Percentiles rank a stretch among this genome's conserved stretches.
These are phyloP conservation scores for Thinocorus orbignyianus DNA, from an alignment of 2,113 vertebrate species.

Conservation along the genomic window DNA sequence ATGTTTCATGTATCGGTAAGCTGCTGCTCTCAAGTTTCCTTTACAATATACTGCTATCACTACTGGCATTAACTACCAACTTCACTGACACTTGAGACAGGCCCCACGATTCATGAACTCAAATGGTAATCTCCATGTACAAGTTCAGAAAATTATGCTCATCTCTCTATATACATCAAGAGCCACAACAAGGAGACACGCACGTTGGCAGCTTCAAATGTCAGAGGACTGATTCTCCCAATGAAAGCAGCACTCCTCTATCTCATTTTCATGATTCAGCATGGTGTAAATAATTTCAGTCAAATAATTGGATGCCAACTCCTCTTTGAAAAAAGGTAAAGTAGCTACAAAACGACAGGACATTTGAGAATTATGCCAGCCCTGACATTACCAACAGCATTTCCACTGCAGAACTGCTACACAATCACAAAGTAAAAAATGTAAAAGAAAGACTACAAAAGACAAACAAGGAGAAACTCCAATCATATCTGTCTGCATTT, in stretches of 20 bases:
- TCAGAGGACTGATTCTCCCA: background rate
- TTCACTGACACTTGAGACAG: background rate
- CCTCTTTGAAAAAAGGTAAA: background rate
- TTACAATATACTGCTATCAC: background rate
- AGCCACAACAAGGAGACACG: background rate
- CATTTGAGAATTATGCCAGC: background rate
- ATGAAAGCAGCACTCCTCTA: background rate
- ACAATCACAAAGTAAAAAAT: background rate
- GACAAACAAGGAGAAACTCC: background rate
- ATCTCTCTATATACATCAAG: background rate
- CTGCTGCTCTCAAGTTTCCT: background rate
- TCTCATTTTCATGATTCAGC: background rate
- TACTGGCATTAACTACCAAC: background rate
- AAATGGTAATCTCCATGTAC: background rate
- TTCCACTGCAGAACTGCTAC: background rate
- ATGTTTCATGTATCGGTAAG: background rate
- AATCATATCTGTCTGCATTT: background rate
- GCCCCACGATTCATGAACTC: background rate
- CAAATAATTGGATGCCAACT: background rate
- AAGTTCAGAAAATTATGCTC: background rate
- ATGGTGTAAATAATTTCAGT: background rate
- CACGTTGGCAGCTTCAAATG: background rate
- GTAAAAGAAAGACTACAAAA: background rate
- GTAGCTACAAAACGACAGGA: background rate
- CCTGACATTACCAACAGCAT: rapidly evolving